A percentile compares a stretch with the other conserved stretches of the same genome.
phyloP scores from a whole-genome alignment of 1,140 invertebrate species.

The Pseudachorutes palmiensis region DNA sequence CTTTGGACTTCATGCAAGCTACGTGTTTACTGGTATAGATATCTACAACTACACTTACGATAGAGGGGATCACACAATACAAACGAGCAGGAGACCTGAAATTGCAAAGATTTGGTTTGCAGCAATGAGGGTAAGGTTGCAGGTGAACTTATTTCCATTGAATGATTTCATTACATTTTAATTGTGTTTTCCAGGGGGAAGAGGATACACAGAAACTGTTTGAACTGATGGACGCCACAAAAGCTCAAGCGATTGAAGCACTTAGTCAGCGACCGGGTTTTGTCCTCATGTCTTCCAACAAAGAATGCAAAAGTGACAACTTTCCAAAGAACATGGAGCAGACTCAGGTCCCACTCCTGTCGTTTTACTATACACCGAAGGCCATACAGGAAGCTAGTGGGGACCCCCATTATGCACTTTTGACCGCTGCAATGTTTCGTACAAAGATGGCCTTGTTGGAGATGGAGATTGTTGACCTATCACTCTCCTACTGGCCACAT shows the following conservation, averaged over 20 bases:
- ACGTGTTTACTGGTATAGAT: not conserved
- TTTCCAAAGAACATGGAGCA: too few species aligned
- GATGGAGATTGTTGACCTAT: not conserved
- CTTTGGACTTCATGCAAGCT: not conserved
- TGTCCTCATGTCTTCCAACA: too few species aligned
- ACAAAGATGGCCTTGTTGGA: not conserved
- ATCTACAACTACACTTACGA: constrained; percentile 4
- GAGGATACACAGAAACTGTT: too few species aligned
- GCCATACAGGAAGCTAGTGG: not conserved
- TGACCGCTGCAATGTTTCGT: not conserved
- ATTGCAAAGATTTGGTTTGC: constrained; percentile 94
- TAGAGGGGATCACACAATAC: constrained; percentile 79
- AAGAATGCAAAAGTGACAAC: too few species aligned
- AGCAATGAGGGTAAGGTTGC: constrained; percentile 75
- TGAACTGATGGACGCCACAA: too few species aligned
- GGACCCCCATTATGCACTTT: too few species aligned
- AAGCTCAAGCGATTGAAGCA: too few species aligned
- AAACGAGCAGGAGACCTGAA: constrained; percentile 83
- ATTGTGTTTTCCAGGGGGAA: not conserved
- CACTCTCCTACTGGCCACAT: not conserved
- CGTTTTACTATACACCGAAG: not conserved
- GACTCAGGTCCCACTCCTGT: not conserved
- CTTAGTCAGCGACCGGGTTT: too few species aligned
- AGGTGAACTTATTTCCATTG: too few species aligned
- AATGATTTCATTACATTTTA: too few species aligned